Evolutionary conservation across 2,888 invertebrate species (phyloP), one percentile per base, ranked within the genome.

Genomic region (Stegana nigrithorax): DNA sequence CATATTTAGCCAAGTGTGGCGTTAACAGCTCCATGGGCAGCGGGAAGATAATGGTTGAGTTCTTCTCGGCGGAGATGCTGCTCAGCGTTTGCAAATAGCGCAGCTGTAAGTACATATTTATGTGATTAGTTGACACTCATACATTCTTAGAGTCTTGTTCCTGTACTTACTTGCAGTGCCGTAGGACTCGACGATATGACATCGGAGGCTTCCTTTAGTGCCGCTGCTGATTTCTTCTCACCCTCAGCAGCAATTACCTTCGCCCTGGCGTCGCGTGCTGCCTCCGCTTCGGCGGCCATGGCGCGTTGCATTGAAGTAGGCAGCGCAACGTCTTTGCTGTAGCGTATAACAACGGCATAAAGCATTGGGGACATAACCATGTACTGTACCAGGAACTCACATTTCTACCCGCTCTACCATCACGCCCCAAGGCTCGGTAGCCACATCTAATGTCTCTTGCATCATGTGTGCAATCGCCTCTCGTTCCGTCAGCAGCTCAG

Each of bases 321-420:
- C 67, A 93, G 85, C 69, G 93, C 90, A 14, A 93, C 93, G 80
- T 93, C 93, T 85, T 93, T 93, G 71, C 92, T 92, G 81, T n/a
- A 60, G 61, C 2, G 1, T 14, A 10, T 17, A 42, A 3, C 10
- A 51, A 51, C 8, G 19, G 25, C 23, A 26, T 51, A 51, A 29
- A 29, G n/a, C n/a, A n/a, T n/a, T n/a, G n/a, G n/a, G n/a, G n/a
- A n/a, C n/a, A n/a, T n/a, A n/a, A n/a, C n/a, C n/a, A n/a, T n/a
- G n/a, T n/a, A n/a, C n/a, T 32, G 2, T 32, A 39, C 4, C 7
- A 8, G 1, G 1, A 8, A 86, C 90, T 90, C 87, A 95, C 95
- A 97, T 96, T 89, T 97, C 97, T 21, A 97, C 96, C 69, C 97
- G 88, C 84, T 97, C 96, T 21, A 96, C 95, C 86, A 95, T 95